These are phyloP conservation scores for Diploptera punctata DNA, from an alignment of 2,888 invertebrate genomes.

Conservation along the genomic window DNA sequence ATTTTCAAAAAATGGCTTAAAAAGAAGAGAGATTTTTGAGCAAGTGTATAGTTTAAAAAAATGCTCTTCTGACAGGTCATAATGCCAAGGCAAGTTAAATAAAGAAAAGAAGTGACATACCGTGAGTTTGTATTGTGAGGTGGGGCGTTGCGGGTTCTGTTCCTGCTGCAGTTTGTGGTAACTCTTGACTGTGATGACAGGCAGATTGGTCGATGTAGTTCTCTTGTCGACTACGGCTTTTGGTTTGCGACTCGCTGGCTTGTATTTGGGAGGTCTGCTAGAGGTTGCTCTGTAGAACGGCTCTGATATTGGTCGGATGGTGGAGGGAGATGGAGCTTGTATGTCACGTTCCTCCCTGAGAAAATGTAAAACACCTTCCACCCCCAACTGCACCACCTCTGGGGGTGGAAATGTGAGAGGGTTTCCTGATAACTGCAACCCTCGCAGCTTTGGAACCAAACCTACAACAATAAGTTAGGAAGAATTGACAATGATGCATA, in stretches of 20 bases:
- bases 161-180: not conserved
- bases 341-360: slow-evolving; percentile 49
- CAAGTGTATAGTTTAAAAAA: too few relatives aligned
- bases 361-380: slow-evolving; percentile 54
- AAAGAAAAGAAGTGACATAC: too few relatives aligned
- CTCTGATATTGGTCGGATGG: slow-evolving; percentile 36
- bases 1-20: too few relatives aligned
- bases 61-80: too few relatives aligned
- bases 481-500: too few relatives aligned
- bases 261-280: slow-evolving; percentile 15
- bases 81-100: too few relatives aligned
- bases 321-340: slow-evolving; percentile 27
- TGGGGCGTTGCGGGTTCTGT: not conserved
- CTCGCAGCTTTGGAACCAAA: slow-evolving; percentile 63
- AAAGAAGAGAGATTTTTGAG: too few relatives aligned
- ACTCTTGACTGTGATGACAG: slow-evolving; percentile 20
- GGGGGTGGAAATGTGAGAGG: slow-evolving; percentile 65
- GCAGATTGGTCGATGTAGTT: slow-evolving; percentile 24
- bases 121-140: not conserved
- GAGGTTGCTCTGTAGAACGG: slow-evolving; percentile 29
- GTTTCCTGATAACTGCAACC: slow-evolving; percentile 66
- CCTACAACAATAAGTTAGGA: slow-evolving; percentile 48
- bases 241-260: slow-evolving; percentile 22
- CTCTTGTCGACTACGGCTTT: not conserved
- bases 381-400: slow-evolving; percentile 62